phyloP scores from a whole-genome alignment of 2,113 vertebrate genomes.

The Platysteira castanea region DNA sequence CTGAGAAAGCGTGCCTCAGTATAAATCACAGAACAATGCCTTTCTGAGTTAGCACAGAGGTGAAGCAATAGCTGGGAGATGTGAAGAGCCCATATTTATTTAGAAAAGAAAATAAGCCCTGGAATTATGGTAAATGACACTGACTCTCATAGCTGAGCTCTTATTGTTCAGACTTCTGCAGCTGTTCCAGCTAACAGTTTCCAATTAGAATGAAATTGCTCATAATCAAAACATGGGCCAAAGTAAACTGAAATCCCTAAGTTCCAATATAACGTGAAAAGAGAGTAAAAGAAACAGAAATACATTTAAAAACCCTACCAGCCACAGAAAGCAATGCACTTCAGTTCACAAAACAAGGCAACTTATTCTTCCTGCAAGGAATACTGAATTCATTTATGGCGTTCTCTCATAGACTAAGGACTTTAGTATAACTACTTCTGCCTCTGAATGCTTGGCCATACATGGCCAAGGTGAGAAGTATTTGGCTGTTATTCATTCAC shows the following conservation, averaged over 20 bases:
- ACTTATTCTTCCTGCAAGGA: background rate
- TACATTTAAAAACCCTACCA: background rate
- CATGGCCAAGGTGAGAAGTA: background rate
- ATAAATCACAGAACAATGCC: background rate
- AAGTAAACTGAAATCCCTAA: background rate
- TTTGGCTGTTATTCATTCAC: background rate
- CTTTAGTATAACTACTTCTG: background rate
- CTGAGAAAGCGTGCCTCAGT: background rate
- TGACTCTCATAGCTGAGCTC: background rate
- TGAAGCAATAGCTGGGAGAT: background rate
- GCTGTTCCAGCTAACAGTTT: background rate
- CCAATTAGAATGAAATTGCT: constrained; percentile 9
- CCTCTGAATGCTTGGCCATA: background rate
- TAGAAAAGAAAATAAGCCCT: background rate
- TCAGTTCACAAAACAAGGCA: background rate
- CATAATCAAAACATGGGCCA: background rate
- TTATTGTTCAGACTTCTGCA: background rate
- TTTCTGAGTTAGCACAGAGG: background rate
- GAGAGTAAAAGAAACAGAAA: background rate
- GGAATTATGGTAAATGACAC: background rate
- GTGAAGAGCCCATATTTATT: background rate
- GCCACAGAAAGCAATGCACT: background rate
- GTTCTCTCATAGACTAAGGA: background rate
- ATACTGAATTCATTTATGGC: background rate
- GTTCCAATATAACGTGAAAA: background rate